These are phyloP conservation scores for Brachyopa scutellaris DNA, from an alignment of 2,888 invertebrate genomes.

Conservation along the genomic window DNA sequence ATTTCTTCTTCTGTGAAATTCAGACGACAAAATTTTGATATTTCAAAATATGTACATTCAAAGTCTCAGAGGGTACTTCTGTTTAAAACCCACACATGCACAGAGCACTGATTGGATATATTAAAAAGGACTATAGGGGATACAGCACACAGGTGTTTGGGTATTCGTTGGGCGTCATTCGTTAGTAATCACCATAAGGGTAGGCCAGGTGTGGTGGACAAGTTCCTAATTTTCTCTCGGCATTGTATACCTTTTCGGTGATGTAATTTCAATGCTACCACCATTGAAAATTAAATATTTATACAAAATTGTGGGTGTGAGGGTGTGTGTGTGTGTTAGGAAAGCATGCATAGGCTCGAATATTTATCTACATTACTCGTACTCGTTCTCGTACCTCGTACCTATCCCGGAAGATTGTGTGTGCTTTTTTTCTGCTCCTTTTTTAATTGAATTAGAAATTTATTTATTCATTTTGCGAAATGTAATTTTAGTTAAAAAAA, in stretches of 20 bases:
- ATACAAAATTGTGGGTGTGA: constrained; percentile 21
- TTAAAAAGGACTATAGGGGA: constrained; percentile 44
- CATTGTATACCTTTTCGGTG: constrained; percentile 16
- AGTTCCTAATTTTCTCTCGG: constrained; percentile 2
- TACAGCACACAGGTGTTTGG: constrained; percentile 55
- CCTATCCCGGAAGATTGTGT: constrained; percentile 12
- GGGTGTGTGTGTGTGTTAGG: not conserved
- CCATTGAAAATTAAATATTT: constrained; percentile 66
- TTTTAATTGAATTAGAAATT: constrained; percentile 68
- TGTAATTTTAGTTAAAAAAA: constrained; percentile 55
- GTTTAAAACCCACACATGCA: not conserved
- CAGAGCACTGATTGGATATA: constrained; percentile 51
- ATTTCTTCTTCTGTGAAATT: constrained; percentile 1
- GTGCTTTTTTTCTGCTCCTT: constrained; percentile 5
- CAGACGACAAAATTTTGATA: constrained; percentile 39
- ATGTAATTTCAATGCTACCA: constrained; percentile 64
- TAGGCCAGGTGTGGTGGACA: not conserved
- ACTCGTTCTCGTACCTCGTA: no score
- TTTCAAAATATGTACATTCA: constrained; percentile 26
- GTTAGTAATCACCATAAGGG: constrained; percentile 59
- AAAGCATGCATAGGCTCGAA: constrained; percentile 12
- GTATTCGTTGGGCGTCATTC: constrained; percentile 36
- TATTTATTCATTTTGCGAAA: constrained; percentile 70
- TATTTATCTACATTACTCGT: constrained; percentile 11
- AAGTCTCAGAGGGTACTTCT: not conserved